phyloP scores from a whole-genome alignment of 2,888 invertebrate species.

The Trissolcus brochymenae region DNA sequence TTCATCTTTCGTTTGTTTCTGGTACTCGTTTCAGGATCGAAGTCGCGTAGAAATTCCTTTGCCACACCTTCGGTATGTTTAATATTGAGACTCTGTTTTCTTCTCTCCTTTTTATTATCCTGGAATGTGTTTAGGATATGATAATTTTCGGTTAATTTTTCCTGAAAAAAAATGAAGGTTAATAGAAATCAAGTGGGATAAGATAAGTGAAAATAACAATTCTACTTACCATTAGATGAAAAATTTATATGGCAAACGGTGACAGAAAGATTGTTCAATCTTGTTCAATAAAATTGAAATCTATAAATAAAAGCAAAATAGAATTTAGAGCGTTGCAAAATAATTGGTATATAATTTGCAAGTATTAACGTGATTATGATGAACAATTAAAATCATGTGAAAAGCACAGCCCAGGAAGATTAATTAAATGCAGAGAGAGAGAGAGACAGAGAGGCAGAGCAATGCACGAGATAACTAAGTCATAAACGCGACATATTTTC shows the following conservation, averaged over 20 bases:
- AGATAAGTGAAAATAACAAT: no score
- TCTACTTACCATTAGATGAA: no score
- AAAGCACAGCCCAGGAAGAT: conserved; percentile 25
- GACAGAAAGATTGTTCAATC: no score
- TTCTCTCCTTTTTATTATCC: no score
- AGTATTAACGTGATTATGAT: conserved; percentile 30
- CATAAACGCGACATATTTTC: conserved; percentile 68
- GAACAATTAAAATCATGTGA: conserved; percentile 38
- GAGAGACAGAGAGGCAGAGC: no score
- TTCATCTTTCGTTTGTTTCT: conserved; percentile 86
- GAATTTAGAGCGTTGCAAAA: not conserved
- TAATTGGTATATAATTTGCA: conserved; percentile 7
- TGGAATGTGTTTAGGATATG: no score
- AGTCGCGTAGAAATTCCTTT: conserved; percentile 76
- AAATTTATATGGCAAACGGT: no score
- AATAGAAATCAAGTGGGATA: no score
- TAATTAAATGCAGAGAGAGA: conserved; percentile 38
- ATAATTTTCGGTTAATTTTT: no score
- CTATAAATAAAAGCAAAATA: conserved; percentile 11
- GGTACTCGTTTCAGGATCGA: conserved; percentile 87
- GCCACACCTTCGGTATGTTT: conserved; percentile 54
- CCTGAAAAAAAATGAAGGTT: no score
- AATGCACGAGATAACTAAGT: conserved; percentile 55
- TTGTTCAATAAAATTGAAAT: not conserved
- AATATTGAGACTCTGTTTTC: no score